Base-by-base conservation (phyloP, 1,140 invertebrate genomes). In the Psix sp. region DNA sequence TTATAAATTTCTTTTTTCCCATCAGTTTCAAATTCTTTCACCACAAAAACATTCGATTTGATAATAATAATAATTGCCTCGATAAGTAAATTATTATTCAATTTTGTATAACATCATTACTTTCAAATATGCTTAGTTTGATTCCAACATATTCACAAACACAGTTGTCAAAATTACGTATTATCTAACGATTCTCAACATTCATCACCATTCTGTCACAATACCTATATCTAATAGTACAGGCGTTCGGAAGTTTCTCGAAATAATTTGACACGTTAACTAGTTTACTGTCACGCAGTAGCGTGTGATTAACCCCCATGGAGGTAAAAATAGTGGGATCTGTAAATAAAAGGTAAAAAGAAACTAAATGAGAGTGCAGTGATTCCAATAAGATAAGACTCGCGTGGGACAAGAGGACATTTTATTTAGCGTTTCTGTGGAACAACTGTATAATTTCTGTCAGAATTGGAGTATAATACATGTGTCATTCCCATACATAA, bases 151-250 rank as follows among this genome's bases (percentile, higher is more conserved):
- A 91, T 3, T 91, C 89, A 80, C 92, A 93, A 79, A 90, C 88
- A 82, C 91, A 91, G 73, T 91, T 90, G 80, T 91, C 91, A 7
- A 91, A 91, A 74, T 91, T 89, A 78, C 93, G 92, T 46, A 91
- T 92, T 77, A 92, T 90, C 81, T 91, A 90, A 80, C 93, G 92
- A 84, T 93, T 92, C 88, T 91, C 92, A 63, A 91, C 83, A 84
- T 93, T 93, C 70, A 89, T 91, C 15, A 93, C 92, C 48, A 90
- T 88, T 87, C 93, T 92, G 51, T 91, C 91, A 82, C 92, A 93
- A 45, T 90, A 82, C 73, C 85, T 87, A 82, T 90, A 91, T 49
- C 86, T 82, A 81, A 88, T 88, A 70, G 75, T 77, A 49, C 77
- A 78, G n/a, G 74, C 76, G 43, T 81, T 73, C 16, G 81, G 77